A percentile compares a stretch with the other conserved stretches of the same genome.
Conservation (phyloP, 2,113 vertebrate species). For the Stegastes partitus region DNA sequence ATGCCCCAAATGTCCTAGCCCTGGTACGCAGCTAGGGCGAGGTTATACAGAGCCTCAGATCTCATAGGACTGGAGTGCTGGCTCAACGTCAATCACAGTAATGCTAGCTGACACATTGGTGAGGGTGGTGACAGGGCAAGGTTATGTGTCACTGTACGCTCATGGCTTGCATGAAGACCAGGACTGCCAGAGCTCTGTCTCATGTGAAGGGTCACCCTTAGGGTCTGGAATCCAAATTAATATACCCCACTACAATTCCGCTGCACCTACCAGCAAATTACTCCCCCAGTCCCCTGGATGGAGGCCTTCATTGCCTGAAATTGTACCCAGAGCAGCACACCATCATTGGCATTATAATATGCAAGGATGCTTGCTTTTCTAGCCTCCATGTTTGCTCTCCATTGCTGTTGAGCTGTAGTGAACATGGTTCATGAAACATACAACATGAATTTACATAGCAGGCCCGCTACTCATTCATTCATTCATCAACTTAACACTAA, state of each 20-base stretch:
- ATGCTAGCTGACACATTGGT: constrained; percentile 81
- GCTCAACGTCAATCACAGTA: constrained; percentile 85
- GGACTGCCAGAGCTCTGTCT: constrained; percentile 71
- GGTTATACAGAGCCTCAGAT: constrained; percentile 83
- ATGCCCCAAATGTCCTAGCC: constrained; percentile 79
- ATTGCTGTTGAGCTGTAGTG: background rate
- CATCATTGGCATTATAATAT: constrained; percentile 28
- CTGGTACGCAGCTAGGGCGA: constrained; percentile 76
- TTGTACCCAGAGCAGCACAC: constrained; percentile 37
- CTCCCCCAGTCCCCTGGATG: constrained; percentile 27
- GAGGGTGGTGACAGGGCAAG: constrained; percentile 87
- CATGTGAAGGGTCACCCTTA: constrained; percentile 71
- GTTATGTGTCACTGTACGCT: constrained; percentile 84
- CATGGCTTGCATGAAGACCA: constrained; percentile 72
- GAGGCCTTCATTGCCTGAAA: constrained; percentile 42
- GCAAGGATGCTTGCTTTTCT: constrained; percentile 10
- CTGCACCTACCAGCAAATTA: constrained; percentile 57
- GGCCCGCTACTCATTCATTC: background rate
- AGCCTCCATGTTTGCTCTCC: background rate
- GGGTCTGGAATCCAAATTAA: constrained; percentile 72
- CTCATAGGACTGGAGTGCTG: constrained; percentile 70
- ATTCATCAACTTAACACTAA: background rate
- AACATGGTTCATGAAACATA: too few relatives aligned
- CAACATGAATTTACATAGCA: background rate
- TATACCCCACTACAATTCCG: constrained; percentile 55